These are phyloP conservation scores for Thalassaphorura encarpata DNA, from an alignment of 1,140 invertebrate genomes.

Conservation along the genomic window DNA sequence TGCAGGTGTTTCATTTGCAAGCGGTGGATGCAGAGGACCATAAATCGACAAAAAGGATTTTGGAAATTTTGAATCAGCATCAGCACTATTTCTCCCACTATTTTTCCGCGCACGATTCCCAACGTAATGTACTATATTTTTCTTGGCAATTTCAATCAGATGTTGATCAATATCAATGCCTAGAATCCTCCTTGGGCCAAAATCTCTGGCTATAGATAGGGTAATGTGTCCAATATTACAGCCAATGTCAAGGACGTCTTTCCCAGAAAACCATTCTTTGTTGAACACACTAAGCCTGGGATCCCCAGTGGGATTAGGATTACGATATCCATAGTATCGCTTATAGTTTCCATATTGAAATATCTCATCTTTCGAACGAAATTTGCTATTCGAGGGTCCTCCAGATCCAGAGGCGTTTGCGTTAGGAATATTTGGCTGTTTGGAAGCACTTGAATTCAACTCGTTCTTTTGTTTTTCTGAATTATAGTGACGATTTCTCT, in stretches of 20 bases:
- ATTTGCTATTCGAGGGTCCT: constrained; percentile 13
- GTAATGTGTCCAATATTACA: constrained; percentile 96
- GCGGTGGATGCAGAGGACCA: constrained; percentile 58
- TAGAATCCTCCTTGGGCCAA: constrained; percentile 69
- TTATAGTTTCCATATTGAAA: constrained; percentile 95
- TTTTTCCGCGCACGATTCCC: constrained; percentile 43
- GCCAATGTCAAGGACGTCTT: constrained; percentile 91
- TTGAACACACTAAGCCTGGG: constrained; percentile 70
- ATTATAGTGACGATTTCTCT: constrained; percentile 30
- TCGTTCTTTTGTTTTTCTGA: constrained; percentile 33
- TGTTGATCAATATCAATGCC: constrained; percentile 93
- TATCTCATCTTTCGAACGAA: constrained; percentile 49
- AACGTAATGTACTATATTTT: constrained; percentile 69
- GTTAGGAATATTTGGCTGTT: too few relatives aligned
- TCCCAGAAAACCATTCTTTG: constrained; percentile 72
- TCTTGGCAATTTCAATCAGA: constrained; percentile 69
- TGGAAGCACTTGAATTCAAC: constrained; percentile 18
- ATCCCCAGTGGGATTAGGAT: constrained; percentile 63
- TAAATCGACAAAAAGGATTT: constrained; percentile 74
- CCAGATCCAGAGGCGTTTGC: too few relatives aligned
- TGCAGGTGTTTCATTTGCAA: constrained; percentile 36
- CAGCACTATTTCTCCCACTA: too few relatives aligned
- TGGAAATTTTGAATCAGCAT: constrained; percentile 56
- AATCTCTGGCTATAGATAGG: constrained; percentile 64
- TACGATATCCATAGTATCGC: constrained; percentile 91